Conservation (phyloP, 2,797 vertebrate genomes). For the Apogon talboti region DNA sequence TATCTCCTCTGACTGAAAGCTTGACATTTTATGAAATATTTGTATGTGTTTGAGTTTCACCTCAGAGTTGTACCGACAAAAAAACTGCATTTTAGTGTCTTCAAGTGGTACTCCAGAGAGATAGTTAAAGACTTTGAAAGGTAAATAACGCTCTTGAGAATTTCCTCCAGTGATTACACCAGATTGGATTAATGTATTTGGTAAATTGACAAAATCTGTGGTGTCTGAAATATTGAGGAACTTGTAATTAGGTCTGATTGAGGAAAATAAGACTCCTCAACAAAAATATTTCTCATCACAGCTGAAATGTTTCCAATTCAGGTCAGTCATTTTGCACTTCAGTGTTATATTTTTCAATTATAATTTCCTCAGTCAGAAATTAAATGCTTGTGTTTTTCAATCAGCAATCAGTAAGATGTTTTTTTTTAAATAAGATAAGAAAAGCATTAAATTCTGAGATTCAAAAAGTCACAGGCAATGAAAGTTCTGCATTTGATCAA, state of each 20-base stretch:
- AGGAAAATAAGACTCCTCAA: conserved; percentile 1
- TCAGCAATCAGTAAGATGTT: too few species aligned
- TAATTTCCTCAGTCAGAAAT: too few species aligned
- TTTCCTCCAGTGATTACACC: conserved; percentile 3
- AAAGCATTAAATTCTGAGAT: too few species aligned
- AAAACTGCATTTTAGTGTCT: conserved; percentile 24
- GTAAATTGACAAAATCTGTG: neutral
- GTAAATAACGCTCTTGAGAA: neutral
- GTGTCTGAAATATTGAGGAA: neutral
- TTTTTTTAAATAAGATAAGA: too few species aligned
- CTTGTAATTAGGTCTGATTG: conserved; percentile 26
- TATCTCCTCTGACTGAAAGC: conserved; percentile 18
- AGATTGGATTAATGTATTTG: conserved; percentile 16
- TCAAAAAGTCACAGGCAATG: too few species aligned
- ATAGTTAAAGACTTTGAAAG: conserved; percentile 4
- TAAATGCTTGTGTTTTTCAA: too few species aligned
- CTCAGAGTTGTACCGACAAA: conserved; percentile 21
- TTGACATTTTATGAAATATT: conserved; percentile 1
- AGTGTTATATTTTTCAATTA: too few species aligned
- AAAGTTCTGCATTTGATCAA: too few species aligned
- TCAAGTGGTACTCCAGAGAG: neutral
- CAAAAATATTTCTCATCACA: neutral
- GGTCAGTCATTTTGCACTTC: too few species aligned
- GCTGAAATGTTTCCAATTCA: neutral
- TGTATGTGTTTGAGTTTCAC: conserved; percentile 21